These are phyloP conservation scores for Cyclargus thomasi DNA, from an alignment of 1,140 invertebrate genomes.

Conservation along the genomic window DNA sequence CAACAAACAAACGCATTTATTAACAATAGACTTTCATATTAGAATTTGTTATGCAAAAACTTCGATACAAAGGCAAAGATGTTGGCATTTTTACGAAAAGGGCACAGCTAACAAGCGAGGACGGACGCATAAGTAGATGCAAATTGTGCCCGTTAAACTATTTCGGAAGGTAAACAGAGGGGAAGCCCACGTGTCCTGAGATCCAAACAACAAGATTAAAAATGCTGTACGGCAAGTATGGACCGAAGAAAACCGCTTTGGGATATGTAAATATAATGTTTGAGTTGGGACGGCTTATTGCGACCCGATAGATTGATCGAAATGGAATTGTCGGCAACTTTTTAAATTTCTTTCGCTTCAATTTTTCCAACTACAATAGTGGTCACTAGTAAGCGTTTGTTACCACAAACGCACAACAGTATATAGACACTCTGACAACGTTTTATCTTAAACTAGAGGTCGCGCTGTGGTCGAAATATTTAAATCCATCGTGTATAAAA, in stretches of 20 bases:
- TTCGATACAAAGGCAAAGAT: slow-evolving; percentile 23
- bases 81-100: slow-evolving; percentile 39
- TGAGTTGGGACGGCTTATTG: slow-evolving; percentile 60
- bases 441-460: no score
- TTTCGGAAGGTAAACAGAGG: slow-evolving; percentile 71
- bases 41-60: slow-evolving; percentile 25
- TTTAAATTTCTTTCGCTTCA: slow-evolving; percentile 1
- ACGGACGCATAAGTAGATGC: slow-evolving; percentile 70
- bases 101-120: slow-evolving; percentile 65
- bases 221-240: slow-evolving; percentile 53
- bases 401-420: no score
- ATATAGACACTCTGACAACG: no score
- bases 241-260: slow-evolving; percentile 65
- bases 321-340: slow-evolving; percentile 20
- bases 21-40: slow-evolving; percentile 3
- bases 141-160: slow-evolving; percentile 73
- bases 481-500: no score
- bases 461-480: no score
- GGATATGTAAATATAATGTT: slow-evolving; percentile 70
- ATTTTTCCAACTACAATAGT: background rate
- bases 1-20: background rate
- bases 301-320: slow-evolving; percentile 26
- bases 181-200: slow-evolving; percentile 54
- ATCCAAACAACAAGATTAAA: slow-evolving; percentile 62
- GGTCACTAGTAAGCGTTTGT: background rate